Percentiles rank a stretch among this genome's conserved stretches.
Evolutionary conservation across 2,113 vertebrate species (phyloP).

Genomic region (Anarhynchus alexandrinus): DNA sequence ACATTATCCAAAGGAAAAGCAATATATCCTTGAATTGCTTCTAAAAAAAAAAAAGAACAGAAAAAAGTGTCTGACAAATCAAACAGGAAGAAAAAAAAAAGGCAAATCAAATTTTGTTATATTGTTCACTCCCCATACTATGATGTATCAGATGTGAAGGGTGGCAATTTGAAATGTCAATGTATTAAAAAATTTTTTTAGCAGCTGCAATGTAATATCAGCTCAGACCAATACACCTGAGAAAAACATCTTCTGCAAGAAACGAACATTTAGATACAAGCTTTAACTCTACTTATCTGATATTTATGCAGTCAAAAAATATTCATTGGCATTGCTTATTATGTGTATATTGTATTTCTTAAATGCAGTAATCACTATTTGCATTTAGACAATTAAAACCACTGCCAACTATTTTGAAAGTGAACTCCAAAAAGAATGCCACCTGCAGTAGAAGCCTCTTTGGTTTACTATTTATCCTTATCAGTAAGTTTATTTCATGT

Average conservation of each 20-base stretch:
- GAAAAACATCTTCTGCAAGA: not conserved
- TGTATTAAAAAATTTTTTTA: accelerated
- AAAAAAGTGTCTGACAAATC: not conserved
- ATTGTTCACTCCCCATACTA: not conserved
- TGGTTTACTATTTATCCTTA: not conserved
- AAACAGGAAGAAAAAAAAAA: not conserved
- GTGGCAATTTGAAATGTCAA: not conserved
- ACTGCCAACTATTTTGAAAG: not conserved
- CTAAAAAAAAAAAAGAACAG: not conserved
- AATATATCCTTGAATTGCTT: not conserved
- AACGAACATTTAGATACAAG: not conserved
- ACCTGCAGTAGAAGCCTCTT: not conserved
- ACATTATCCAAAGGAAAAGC: not conserved
- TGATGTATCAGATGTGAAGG: not conserved
- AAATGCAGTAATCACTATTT: not conserved
- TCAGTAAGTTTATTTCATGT: not conserved
- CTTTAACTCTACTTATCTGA: not conserved
- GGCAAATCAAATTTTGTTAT: not conserved
- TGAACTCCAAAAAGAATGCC: not conserved
- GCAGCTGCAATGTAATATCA: not conserved
- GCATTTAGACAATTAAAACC: not conserved
- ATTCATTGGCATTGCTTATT: not conserved
- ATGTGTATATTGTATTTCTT: not conserved
- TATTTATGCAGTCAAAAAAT: not conserved
- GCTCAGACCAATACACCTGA: not conserved